Evolutionary conservation across 2,888 invertebrate genomes (phyloP), one percentile per base, ranked within the genome.

Genomic region (Erebia epiphron): DNA sequence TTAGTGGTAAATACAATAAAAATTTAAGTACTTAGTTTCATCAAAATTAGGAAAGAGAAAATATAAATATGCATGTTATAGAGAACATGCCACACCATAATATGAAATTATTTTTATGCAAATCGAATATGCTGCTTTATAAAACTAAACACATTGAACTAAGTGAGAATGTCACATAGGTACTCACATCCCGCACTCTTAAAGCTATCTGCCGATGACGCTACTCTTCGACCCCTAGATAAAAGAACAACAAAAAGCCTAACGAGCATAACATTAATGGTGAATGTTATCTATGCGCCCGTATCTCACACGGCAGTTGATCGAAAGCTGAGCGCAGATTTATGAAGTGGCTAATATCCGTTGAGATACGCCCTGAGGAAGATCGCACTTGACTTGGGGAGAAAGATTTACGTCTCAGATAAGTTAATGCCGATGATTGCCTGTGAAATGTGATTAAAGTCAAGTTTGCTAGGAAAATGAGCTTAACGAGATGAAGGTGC

Each of bases 341-440:
- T 73, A 75, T 73, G 73, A 75, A 75, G 73, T 73, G 73, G 68
- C 73, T 60, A 73, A 75, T 73, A 75, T 75, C 75, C 75, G 75
- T 71, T 49, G 21, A 64, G 70, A 74, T 74, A 64, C 54, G 58
- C 49, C 18, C 57, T 52, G 64, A 74, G 73, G 72, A 74, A 71
- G 73, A 75, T 73, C 57, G 67, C 71, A 71, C 73, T 73, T 71
- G 67, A 73, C 71, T 71, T 61, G 26, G 46, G 54, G 54, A 70
- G 62, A 13, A 69, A 54, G 64, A 67, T 69, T 67, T 69, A 67
- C 52, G 60, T 70, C 72, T 14, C 14, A 49, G 72, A 72, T 72
- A 69, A 72, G 67, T 60, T 26, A 67, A 65, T 67, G 67, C 46
- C 64, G 67, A 72, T 72, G 49, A 72, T 70, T 67, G 67, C 64